Evolutionary conservation across 2,888 invertebrate species (phyloP).

Genomic region (Exephanes ischioxanthus): DNA sequence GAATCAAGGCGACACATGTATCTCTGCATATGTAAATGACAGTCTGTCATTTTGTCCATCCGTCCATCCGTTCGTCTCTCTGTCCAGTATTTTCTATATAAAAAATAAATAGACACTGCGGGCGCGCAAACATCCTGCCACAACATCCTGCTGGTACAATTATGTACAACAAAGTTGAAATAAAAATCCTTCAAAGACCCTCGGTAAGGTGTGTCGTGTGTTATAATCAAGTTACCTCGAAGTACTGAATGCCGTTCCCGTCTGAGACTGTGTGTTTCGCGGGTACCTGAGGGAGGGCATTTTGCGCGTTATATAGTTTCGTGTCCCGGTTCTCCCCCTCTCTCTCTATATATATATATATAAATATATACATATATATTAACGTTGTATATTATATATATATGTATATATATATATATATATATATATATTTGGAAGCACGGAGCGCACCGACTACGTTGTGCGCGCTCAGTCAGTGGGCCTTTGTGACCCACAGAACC

Average conservation of each 20-base stretch:
- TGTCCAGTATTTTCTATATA: neutral
- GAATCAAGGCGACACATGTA: neutral
- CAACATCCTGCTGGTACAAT: neutral
- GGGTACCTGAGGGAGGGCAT: constrained; percentile 71
- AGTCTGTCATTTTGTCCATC: neutral
- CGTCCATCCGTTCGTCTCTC: no score
- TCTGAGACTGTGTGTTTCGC: constrained; percentile 62
- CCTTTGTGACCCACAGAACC: constrained; percentile 81
- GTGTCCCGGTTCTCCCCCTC: constrained; percentile 62
- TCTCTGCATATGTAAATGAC: neutral
- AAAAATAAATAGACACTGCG: neutral
- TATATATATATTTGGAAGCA: constrained; percentile 29
- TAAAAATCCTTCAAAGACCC: neutral
- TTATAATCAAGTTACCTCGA: constrained; percentile 64
- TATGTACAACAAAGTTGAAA: neutral
- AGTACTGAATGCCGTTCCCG: constrained; percentile 68
- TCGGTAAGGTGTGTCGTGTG: constrained; percentile 30
- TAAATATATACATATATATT: neutral
- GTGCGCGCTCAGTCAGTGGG: constrained; percentile 70
- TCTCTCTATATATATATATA: constrained; percentile 4
- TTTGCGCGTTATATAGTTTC: constrained; percentile 73
- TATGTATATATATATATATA: constrained; percentile 21
- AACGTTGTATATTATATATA: constrained; percentile 2
- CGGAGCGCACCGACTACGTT: constrained; percentile 53
- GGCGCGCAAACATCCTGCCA: no score